Evolutionary conservation across 2,888 invertebrate genomes (phyloP).

Genomic region (Tipula vernalis): DNA sequence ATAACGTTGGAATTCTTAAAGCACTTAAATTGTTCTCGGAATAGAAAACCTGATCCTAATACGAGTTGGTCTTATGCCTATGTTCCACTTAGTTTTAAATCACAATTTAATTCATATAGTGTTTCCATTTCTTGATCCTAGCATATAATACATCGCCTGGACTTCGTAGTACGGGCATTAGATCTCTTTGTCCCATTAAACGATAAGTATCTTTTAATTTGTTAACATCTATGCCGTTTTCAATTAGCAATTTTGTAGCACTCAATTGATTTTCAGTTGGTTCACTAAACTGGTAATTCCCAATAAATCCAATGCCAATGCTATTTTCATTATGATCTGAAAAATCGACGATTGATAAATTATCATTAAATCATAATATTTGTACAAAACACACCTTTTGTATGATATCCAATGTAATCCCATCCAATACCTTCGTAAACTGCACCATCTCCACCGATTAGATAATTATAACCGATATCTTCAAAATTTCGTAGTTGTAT

Average conservation of each 20-base stretch:
- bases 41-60: no score
- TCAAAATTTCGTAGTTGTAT: constrained; percentile 44
- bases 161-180: constrained; percentile 44
- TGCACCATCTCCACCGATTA: constrained; percentile 62
- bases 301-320: constrained; percentile 58
- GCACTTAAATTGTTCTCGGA: no score
- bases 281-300: constrained; percentile 44
- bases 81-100: no score
- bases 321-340: constrained; percentile 47
- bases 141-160: constrained; percentile 52
- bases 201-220: constrained; percentile 50
- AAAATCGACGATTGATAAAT: background rate
- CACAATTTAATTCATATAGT: constrained; percentile 29
- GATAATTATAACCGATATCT: constrained; percentile 64
- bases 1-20: no score
- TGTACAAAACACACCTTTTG: constrained; percentile 26
- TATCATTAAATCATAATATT: background rate
- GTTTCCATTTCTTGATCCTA: constrained; percentile 52
- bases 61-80: no score
- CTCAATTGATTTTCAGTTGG: constrained; percentile 43
- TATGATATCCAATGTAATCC: constrained; percentile 55
- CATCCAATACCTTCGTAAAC: constrained; percentile 61
- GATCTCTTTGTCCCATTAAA: constrained; percentile 53
- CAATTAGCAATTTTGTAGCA: constrained; percentile 46
- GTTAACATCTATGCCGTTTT: constrained; percentile 43